Base-by-base conservation (phyloP, 2,888 invertebrate genomes). In the Dilophus febrilis region DNA sequence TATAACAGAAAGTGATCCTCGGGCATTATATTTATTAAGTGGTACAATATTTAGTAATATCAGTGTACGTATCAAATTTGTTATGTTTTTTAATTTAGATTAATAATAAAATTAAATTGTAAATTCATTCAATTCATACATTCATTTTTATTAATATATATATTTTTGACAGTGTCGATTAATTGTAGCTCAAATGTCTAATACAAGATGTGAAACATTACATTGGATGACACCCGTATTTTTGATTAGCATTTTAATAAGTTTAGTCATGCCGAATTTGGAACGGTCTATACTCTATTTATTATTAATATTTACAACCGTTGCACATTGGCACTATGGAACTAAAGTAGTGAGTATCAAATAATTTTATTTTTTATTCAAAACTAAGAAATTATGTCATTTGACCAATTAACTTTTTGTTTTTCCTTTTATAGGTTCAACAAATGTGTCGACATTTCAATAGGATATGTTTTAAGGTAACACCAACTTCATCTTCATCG, bases 41-140 rank as follows among this genome's bases (percentile, higher is more conserved):
- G 97, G 97, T 49, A 92, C 91, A 31, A 81, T 95, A 46, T 97
- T 95, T 66, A 92, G 97, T 19, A 97, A 98, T 64, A 92, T 98
- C 54, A 87, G 90, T 56, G 95, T 95, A 65, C 81, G 85, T 79
- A 22, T 35, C 26, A 26, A 22, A 6, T 22, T 4, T 8, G 22
- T 22, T 7, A 29, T 30, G 29, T 35, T 30, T 31, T 35, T 40
- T 37, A 42, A 11, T 31, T 18, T 30, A 18, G 41, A 14, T 40
- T 31, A 34, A 35, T 36, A n/a, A n/a, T n/a, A n/a, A n/a, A n/a
- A n/a, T 35, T 32, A 38, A 29, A 12, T 39, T 17, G 37, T 31
- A 36, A n/a, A 37, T 36, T 37, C 22, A 26, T 28, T 17, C 13
- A 18, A 39, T 33, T n/a, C 36, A 8, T 8, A 22, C 5, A 34